A percentile compares a stretch with the other conserved stretches of the same genome.
phyloP scores from a whole-genome alignment of 2,113 vertebrate genomes.

The Arothron firmamentum region DNA sequence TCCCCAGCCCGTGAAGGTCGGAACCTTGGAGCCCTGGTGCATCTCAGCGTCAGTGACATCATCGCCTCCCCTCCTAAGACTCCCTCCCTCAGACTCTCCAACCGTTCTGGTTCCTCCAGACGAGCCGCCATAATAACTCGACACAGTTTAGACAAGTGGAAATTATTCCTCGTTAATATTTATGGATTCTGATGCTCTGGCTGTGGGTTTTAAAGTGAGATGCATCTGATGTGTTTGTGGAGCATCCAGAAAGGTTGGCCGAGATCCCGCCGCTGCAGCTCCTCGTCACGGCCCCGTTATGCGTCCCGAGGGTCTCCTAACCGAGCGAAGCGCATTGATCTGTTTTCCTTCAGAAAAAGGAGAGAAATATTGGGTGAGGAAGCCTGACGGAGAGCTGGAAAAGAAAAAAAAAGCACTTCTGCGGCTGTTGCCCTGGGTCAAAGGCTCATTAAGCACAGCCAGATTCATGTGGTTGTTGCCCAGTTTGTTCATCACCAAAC shows the following conservation, averaged over 20 bases:
- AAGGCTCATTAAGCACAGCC: slow-evolving; percentile 10
- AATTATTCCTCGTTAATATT: slow-evolving; percentile 41
- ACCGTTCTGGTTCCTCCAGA: slow-evolving; percentile 35
- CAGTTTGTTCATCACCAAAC: background rate
- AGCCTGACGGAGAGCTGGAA: too few species aligned
- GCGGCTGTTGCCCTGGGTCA: slow-evolving; percentile 9
- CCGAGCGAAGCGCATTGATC: slow-evolving; percentile 42
- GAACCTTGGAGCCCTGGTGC: too few species aligned
- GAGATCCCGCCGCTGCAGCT: slow-evolving; percentile 19
- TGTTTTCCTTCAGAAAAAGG: slow-evolving; percentile 27
- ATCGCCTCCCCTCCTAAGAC: background rate
- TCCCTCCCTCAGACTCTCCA: slow-evolving; percentile 22
- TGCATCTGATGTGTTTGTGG: slow-evolving; percentile 9
- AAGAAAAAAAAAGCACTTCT: slow-evolving; percentile 5
- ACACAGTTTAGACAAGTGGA: slow-evolving; percentile 23
- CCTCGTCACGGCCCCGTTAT: slow-evolving; percentile 33
- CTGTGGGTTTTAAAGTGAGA: slow-evolving; percentile 34
- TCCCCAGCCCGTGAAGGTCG: too few species aligned
- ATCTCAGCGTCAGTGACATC: too few species aligned
- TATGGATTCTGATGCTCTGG: slow-evolving; percentile 30
- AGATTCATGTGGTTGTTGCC: background rate
- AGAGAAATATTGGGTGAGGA: background rate
- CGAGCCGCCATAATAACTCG: slow-evolving; percentile 30
- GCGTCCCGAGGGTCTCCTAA: slow-evolving; percentile 31
- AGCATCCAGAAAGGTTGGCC: slow-evolving; percentile 9